These are phyloP conservation scores for Halocaridina rubra DNA, from an alignment of 2,888 invertebrate genomes.

Conservation along the genomic window DNA sequence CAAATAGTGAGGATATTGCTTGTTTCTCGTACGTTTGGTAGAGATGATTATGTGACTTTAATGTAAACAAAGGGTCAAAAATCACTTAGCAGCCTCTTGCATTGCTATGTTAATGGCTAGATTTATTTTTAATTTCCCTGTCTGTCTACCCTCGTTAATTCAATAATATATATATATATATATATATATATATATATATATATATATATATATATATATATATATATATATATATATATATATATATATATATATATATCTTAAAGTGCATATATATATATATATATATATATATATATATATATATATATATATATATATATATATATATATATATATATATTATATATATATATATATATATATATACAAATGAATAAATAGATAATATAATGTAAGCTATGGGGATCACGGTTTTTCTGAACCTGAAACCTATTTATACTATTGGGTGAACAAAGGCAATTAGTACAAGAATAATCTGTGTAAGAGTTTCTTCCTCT, in stretches of 20 bases:
- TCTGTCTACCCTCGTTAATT: no score
- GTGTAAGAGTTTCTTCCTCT: no score
- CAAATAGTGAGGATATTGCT: no score
- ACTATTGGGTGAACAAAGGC: background rate
- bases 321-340: no score
- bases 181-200: conserved; percentile 14
- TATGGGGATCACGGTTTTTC: background rate
- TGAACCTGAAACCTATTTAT: background rate
- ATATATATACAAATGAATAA: background rate
- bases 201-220: conserved; percentile 16
- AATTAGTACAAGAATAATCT: background rate
- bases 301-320: background rate
- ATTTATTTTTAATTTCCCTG: no score
- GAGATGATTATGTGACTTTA: no score
- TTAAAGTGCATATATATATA: no score
- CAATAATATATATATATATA: background rate
- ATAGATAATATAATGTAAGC: background rate
- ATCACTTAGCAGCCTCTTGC: no score
- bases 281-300: conserved; percentile 16
- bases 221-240: conserved; percentile 19
- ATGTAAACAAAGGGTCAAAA: no score
- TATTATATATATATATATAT: conserved; percentile 19
- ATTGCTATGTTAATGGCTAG: no score
- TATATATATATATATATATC: no score
- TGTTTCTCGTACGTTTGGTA: no score